Evolutionary conservation across 2,113 vertebrate genomes (phyloP), one percentile per base, ranked within the genome.

Genomic region (Notothenia rossii): DNA sequence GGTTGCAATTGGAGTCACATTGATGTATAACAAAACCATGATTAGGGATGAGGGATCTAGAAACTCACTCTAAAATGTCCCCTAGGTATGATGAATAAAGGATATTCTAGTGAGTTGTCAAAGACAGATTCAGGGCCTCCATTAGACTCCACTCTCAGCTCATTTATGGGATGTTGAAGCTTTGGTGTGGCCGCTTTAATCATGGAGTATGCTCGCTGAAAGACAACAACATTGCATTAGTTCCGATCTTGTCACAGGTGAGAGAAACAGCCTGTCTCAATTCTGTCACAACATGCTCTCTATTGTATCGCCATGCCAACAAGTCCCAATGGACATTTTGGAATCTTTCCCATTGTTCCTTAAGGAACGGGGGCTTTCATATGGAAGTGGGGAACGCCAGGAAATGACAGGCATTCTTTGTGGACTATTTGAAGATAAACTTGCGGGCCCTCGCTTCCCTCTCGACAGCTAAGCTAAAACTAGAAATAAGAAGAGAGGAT

Each of bases 381-480:
- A 93, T 94, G 93, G 93, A 94, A 89, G 91, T 88, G 77, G 89
- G 93, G 87, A 93, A 92, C 82, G 94, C 94, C 95, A 95, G 95
- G 95, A 96, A 97, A 96, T 95, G 92, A 94, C 94, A 95, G 85
- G 88, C 94, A 92, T 95, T 96, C 94, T 94, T 95, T 94, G 90
- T 90, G 92, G 85, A 92, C 66, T 81, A 91, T 94, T 96, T 93
- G 93, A 96, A 95, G 95, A 95, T 94, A 96, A 95, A 95, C 95
- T 84, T 85, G 84, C 83, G 71, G 93, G 89, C 91, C 88, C 85
- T 86, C 64, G 77, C 86, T 92, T 94, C 86, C 87, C 86, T 86
- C 83, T 83, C 64, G 73, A 92, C 87, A 70, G 79, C 75, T 86
- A 84, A 82, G 81, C 88, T 90, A 86, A 91, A 75, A 85, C 73